Evolutionary conservation across 2,113 vertebrate genomes (phyloP).

Genomic region (Rhinolophus sinicus): DNA sequence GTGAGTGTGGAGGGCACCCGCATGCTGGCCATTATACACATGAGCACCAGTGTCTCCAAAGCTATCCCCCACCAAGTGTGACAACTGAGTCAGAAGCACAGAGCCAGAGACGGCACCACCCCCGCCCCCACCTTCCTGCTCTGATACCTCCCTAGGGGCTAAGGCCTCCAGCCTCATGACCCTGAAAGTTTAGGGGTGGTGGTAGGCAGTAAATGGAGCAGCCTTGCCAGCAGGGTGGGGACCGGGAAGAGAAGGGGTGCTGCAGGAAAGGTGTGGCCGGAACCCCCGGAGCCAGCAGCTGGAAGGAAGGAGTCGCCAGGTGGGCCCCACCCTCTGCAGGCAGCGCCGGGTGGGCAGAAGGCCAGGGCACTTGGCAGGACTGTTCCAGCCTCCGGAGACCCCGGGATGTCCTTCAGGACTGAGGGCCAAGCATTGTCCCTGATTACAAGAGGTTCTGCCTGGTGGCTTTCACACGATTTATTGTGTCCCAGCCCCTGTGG

Average conservation of each 20-base stretch:
- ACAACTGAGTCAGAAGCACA: too few species aligned
- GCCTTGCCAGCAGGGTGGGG: neutral
- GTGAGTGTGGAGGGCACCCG: fast-evolving
- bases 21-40: fast-evolving
- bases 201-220: neutral
- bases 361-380: constrained; percentile 59
- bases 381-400: constrained; percentile 23
- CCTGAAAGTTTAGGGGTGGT: neutral
- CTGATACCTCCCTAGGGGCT: neutral
- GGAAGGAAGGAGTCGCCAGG: constrained; percentile 71
- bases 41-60: neutral
- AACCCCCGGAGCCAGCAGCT: constrained; percentile 33
- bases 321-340: constrained; percentile 51
- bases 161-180: neutral
- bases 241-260: constrained; percentile 18
- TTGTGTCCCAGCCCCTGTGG: constrained; percentile 25
- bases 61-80: fast-evolving
- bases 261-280: constrained; percentile 72
- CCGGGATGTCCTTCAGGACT: constrained; percentile 51
- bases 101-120: neutral
- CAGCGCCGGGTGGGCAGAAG: neutral
- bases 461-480: neutral
- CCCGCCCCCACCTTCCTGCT: neutral
- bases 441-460: neutral
- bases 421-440: constrained; percentile 65